Evolutionary conservation across 92 coral and sea anemone genomes (phyloP).

Genomic region (Plumapathes pennacea): DNA sequence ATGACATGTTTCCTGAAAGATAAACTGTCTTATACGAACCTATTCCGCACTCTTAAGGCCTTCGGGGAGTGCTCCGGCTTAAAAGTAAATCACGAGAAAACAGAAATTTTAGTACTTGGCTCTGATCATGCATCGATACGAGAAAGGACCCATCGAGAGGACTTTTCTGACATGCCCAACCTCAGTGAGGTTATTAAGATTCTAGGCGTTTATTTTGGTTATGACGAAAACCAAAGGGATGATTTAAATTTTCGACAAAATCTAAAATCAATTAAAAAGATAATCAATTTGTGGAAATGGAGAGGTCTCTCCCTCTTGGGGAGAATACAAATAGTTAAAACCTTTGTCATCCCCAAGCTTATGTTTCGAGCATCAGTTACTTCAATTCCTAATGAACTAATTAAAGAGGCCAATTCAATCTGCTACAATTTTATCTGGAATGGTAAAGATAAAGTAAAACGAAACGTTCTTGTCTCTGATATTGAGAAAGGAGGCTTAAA

Average conservation of each 20-base stretch:
- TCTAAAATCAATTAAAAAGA: slow-evolving; percentile 1
- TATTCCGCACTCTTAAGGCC: background rate
- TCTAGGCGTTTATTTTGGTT: slow-evolving; percentile 2
- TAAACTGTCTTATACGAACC: background rate
- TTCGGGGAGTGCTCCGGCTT: slow-evolving; percentile 14
- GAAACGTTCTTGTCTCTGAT: background rate
- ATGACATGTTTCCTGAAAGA: slow-evolving; percentile 10
- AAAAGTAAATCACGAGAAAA: slow-evolving; percentile 13
- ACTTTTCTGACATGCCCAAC: background rate
- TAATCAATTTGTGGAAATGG: background rate
- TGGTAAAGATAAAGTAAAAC: slow-evolving; percentile 4
- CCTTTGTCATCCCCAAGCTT: slow-evolving; percentile 1
- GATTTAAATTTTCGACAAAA: slow-evolving; percentile 6
- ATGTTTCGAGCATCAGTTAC: slow-evolving; percentile 5
- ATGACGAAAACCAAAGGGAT: slow-evolving; percentile 4
- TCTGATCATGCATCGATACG: too few species aligned
- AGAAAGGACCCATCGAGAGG: background rate
- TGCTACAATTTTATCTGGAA: background rate
- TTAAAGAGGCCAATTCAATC: background rate
- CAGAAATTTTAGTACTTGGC: slow-evolving; percentile 10
- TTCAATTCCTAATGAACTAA: background rate
- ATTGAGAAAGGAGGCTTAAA: background rate
- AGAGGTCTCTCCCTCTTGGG: background rate
- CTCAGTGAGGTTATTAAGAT: slow-evolving; percentile 1
- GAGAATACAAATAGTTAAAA: slow-evolving; percentile 1